Percentiles rank a stretch among this genome's conserved stretches.
phyloP scores from a whole-genome alignment of 2,113 vertebrate genomes.

The Silurus asotus region DNA sequence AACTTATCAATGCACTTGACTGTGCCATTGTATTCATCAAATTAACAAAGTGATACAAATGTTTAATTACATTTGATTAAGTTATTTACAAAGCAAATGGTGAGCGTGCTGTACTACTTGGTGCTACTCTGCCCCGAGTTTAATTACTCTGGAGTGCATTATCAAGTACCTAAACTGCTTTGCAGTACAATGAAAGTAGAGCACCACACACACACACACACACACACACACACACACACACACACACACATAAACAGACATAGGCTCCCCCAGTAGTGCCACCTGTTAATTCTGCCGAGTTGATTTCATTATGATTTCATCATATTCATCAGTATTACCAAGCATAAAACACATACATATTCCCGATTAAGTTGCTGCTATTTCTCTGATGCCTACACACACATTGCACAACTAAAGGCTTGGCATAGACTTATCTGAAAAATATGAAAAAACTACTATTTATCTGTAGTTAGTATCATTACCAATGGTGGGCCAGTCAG shows the following conservation, averaged over 20 bases:
- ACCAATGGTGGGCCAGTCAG: too few species aligned
- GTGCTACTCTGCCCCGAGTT: not conserved
- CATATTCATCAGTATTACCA: constrained; percentile 10
- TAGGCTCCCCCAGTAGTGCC: not conserved
- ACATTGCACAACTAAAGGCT: not conserved
- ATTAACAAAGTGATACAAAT: not conserved
- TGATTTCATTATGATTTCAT: constrained; percentile 28
- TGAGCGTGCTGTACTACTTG: not conserved
- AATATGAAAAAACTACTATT: not conserved
- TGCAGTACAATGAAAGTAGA: not conserved
- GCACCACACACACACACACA: constrained; percentile 2
- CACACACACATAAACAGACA: not conserved
- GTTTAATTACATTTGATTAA: not conserved
- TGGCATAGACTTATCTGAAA: not conserved
- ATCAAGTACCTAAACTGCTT: not conserved
- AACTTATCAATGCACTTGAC: not conserved
- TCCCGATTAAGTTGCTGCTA: not conserved
- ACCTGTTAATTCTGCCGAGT: not conserved
- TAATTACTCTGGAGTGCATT: constrained; percentile 1
- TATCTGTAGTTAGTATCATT: not conserved
- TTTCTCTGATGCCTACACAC: not conserved
- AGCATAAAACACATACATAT: not conserved
- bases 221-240: not conserved
- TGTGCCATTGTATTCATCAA: not conserved
- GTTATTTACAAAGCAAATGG: not conserved